Conservation (phyloP, 1,140 invertebrate genomes). For the Tetragonula clypearis region DNA sequence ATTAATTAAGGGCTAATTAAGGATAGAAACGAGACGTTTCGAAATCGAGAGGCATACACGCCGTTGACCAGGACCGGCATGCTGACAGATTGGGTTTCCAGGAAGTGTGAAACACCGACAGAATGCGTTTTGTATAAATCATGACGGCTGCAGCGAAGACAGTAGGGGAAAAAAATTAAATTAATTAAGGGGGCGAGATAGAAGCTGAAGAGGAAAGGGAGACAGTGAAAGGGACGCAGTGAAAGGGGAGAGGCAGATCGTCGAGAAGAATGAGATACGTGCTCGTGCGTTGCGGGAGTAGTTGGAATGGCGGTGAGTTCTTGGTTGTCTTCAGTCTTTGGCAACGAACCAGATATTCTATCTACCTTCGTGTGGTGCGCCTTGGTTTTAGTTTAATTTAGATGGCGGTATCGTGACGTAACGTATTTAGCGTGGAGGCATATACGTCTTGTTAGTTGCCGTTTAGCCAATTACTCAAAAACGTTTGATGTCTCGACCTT, state of each 20-base stretch:
- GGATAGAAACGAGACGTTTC: conserved; percentile 33
- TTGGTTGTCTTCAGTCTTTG: conserved; percentile 71
- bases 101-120: conserved; percentile 55
- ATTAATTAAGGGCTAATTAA: conserved; percentile 55
- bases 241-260: not conserved
- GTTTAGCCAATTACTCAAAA: conserved; percentile 64
- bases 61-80: conserved; percentile 7
- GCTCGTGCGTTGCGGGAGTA: conserved; percentile 71
- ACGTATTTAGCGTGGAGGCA: conserved; percentile 69
- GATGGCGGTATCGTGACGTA: conserved; percentile 73
- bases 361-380: conserved; percentile 70
- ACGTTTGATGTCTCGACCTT: conserved; percentile 25
- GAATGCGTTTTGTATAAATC: conserved; percentile 53
- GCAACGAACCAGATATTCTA: conserved; percentile 75
- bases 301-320: conserved; percentile 71
- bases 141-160: conserved; percentile 2
- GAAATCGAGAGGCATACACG: conserved; percentile 30
- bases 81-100: conserved; percentile 29
- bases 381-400: conserved; percentile 77
- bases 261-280: conserved; percentile 66
- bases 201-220: not conserved
- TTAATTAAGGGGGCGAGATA: conserved; percentile 41
- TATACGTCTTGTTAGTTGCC: conserved; percentile 64
- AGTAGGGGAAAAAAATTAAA: conserved; percentile 25
- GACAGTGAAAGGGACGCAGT: no score